A percentile compares a stretch with the other conserved stretches of the same genome.
These are phyloP conservation scores for Callyntrura guangdongensis DNA, from an alignment of 2,888 invertebrate species.

Conservation along the genomic window DNA sequence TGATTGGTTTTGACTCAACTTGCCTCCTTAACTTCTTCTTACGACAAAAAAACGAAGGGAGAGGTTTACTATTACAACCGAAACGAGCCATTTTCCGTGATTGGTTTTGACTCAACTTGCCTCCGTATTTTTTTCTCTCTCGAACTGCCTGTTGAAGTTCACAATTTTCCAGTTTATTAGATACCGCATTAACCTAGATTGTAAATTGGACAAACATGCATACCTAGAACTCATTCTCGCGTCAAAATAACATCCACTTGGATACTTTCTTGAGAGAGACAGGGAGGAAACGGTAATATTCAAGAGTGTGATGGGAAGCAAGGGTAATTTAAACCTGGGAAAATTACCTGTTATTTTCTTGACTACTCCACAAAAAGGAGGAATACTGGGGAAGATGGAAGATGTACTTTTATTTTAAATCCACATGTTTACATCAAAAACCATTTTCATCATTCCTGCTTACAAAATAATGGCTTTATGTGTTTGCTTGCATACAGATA, in stretches of 20 bases:
- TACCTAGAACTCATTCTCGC: not conserved
- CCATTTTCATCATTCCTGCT: not conserved
- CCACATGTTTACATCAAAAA: not conserved
- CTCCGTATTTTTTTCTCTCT: not conserved
- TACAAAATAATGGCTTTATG: not conserved
- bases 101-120: constrained; percentile 63
- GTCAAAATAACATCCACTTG: not conserved
- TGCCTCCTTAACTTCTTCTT: too few relatives aligned
- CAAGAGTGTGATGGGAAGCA: constrained; percentile 46
- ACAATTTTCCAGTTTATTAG: constrained; percentile 68
- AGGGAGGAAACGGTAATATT: constrained; percentile 6
- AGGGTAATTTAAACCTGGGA: constrained; percentile 23
- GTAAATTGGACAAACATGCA: constrained; percentile 67
- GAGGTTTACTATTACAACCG: constrained; percentile 48
- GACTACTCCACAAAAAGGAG: constrained; percentile 12
- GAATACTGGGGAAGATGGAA: not conserved
- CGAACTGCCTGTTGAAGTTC: not conserved
- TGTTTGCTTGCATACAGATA: not conserved
- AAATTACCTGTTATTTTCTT: constrained; percentile 48
- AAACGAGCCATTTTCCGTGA: constrained; percentile 68
- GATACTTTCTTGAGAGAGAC: not conserved
- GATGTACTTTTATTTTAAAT: constrained; percentile 7
- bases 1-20: constrained; percentile 68
- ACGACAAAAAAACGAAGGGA: not conserved
- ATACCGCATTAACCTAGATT: constrained; percentile 70